These are phyloP conservation scores for Lasioglossum albipes DNA, from an alignment of 1,140 invertebrate species.

Conservation along the genomic window DNA sequence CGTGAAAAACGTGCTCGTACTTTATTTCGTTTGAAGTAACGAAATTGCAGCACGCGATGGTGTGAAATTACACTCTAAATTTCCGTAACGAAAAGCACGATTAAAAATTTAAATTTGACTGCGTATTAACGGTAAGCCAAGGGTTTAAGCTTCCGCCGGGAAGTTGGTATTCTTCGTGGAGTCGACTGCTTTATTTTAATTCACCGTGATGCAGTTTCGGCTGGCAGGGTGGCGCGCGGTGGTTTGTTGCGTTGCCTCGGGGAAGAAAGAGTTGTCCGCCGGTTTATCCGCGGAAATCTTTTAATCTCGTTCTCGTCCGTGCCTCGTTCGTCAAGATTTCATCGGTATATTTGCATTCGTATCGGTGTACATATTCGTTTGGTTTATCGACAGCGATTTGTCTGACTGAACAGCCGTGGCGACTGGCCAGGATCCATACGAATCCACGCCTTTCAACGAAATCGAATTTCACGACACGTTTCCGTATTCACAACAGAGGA, in stretches of 20 bases:
- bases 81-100: too few relatives aligned
- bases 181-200: constrained; percentile 25
- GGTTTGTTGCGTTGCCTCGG: background rate
- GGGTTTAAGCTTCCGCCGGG: constrained; percentile 25
- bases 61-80: too few relatives aligned
- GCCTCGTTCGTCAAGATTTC: constrained; percentile 42
- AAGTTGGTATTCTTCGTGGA: constrained; percentile 40
- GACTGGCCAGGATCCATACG: background rate
- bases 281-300: constrained; percentile 45
- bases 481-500: background rate
- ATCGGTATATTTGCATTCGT: constrained; percentile 44
- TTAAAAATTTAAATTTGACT: too few relatives aligned
- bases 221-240: background rate
- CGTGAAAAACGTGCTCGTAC: too few relatives aligned
- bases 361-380: background rate
- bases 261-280: background rate
- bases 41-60: too few relatives aligned
- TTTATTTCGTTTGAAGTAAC: too few relatives aligned
- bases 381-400: constrained; percentile 36
- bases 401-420: background rate
- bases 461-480: constrained; percentile 16
- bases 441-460: background rate
- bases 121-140: constrained; percentile 12
- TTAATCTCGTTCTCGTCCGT: constrained; percentile 37
- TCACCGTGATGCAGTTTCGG: constrained; percentile 8